Evolutionary conservation across 2,797 vertebrate genomes (phyloP), one percentile per base, ranked within the genome.

Genomic region (Labroides dimidiatus): DNA sequence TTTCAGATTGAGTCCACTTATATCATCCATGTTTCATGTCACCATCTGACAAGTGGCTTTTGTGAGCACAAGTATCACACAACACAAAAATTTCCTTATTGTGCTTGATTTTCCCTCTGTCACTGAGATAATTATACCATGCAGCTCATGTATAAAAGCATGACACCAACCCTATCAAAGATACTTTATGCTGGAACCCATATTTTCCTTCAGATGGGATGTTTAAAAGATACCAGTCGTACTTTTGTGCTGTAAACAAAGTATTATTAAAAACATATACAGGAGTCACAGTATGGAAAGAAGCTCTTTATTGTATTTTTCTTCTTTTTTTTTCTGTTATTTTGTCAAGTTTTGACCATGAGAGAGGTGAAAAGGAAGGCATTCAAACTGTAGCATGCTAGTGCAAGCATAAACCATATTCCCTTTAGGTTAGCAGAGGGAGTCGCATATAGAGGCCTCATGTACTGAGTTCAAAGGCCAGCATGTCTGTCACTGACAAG

Each of bases 1-100:
- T 82, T 80, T 77, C 57, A 56, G 49, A 84, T 60, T 78, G 72
- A 64, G 62, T 72, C 23, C 2, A 4, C 27, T 67, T 56, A 64
- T 78, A 70, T 60, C 1, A 1, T 55, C 64, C 44, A 45, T 48
- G 48, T 67, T 78, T 76, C 43, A 63, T 78, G 58, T 84, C 55
- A 50, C 0, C 24, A 57, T 73, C 48, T 77, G 69, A 78, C 65
- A 69, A 70, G 71, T 41, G 49, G 50, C 15, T 56, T 65, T 15
- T 69, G 47, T 11, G 12, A 39, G 37, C 11, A 39, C 37, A 12
- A 11, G 37, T 11, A 43, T 23, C 53, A 57, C 43, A 30, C 20
- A 23, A 36, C 39, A 20, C 14, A 42, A 51, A 42, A 66, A 51
- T 56, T 33, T 58, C 51, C 48, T 43, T 21, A 6, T 45, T 41